Conservation (phyloP, 2,113 vertebrate genomes). For the Cyanoramphus novaezelandiae region DNA sequence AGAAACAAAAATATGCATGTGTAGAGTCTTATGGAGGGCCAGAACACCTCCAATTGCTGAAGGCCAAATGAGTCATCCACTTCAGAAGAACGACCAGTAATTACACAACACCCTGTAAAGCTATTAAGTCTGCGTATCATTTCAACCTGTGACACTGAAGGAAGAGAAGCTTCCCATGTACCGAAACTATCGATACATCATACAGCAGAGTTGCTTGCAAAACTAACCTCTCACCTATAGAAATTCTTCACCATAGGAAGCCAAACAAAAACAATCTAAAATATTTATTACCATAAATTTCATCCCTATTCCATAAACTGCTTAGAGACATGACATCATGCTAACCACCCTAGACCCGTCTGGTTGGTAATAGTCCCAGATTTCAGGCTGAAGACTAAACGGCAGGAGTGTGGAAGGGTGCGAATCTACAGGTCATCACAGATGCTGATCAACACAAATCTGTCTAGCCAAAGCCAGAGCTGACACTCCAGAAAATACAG, state of each 20-base stretch:
- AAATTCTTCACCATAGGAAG: slow-evolving; percentile 35
- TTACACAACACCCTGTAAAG: slow-evolving; percentile 15
- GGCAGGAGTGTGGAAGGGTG: not conserved
- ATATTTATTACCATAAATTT: slow-evolving; percentile 37
- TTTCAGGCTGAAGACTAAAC: slow-evolving; percentile 5
- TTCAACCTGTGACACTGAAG: not conserved
- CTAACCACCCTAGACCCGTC: slow-evolving; percentile 25
- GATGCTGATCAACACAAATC: not conserved
- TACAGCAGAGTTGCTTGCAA: not conserved
- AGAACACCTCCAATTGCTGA: not conserved
- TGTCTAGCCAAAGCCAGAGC: not conserved
- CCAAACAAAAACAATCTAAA: slow-evolving; percentile 55
- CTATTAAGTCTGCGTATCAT: not conserved
- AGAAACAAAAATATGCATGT: not conserved
- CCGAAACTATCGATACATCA: not conserved
- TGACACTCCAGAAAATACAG: not conserved
- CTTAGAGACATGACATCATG: slow-evolving; percentile 45
- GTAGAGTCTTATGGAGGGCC: not conserved
- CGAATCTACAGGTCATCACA: not conserved
- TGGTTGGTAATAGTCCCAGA: not conserved
- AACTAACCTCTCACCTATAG: slow-evolving; percentile 33
- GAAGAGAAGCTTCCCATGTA: not conserved
- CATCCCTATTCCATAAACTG: not conserved
- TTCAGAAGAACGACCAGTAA: slow-evolving; percentile 33
- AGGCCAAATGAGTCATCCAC: slow-evolving; percentile 30